Evolutionary conservation across 2,888 invertebrate species (phyloP), one percentile per base, ranked within the genome.

Genomic region (Drosophila algonquin): DNA sequence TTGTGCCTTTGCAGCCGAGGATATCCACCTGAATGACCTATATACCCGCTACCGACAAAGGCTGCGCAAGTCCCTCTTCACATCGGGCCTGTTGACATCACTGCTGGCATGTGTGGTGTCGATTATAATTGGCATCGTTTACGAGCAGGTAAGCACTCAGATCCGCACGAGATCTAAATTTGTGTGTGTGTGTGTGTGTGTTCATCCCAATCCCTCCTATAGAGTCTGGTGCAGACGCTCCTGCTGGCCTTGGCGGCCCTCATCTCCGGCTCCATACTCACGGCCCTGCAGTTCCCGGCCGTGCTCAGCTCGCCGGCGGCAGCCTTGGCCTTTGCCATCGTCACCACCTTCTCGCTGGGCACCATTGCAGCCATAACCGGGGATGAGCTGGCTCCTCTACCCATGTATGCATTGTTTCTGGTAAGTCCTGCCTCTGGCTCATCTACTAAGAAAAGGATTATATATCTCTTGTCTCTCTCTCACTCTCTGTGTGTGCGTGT

Each of bases 381-480:
- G 58, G 90, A 85, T 48, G 85, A 89, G 64, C 78, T 92, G 75
- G 92, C 92, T 21, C 92, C 92, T 24, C 76, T 92, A 79, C 95
- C 96, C 0, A 93, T 97, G 46, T 97, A 97, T 89, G 95, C 96
- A 35, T 93, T 96, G 2, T 94, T 97, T 80, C 92, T 97, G 92
- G 94, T 94, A 87, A 93, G 93, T 40, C n/a, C 6, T 14, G n/a
- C 40, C 40, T 9, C 48, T 30, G 45, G 55, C 51, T 35, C 45
- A 24, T 30, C 16, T 8, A 46, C 32, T n/a, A 40, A n/a, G 40
- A n/a, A 40, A 40, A 7, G 64, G 59, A 59, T 75, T 64, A 63
- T 45, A 32, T 59, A 18, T 55, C 56, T 44, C n/a, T 48, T 48
- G 14, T 57, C 12, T 44, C 7, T 27, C 1, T 27, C 27, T 27